Percentiles rank a stretch among this genome's conserved stretches.
phyloP scores from a whole-genome alignment of 2,113 vertebrate species.

The Myotis brandtii region DNA sequence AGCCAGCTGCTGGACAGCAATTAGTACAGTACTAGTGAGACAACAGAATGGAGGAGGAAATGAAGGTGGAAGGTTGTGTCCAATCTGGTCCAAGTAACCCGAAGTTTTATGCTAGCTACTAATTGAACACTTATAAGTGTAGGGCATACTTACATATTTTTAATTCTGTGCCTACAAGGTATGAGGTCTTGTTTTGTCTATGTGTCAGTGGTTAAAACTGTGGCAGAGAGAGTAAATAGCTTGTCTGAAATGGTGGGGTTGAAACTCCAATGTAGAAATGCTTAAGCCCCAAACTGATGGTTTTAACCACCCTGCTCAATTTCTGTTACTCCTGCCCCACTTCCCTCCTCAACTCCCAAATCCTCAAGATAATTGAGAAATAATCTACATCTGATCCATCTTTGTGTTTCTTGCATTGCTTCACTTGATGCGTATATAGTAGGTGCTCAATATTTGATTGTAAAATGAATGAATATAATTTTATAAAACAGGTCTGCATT shows the following conservation, averaged over 20 bases:
- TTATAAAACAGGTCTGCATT: neutral
- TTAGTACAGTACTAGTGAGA: neutral
- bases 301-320: neutral
- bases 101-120: neutral
- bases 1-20: neutral
- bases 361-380: neutral
- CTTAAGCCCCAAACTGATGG: neutral
- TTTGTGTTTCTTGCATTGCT: neutral
- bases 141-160: neutral
- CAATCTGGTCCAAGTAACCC: neutral
- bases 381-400: neutral
- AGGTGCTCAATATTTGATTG: neutral
- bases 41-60: neutral
- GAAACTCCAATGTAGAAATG: neutral
- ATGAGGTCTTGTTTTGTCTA: neutral
- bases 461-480: neutral
- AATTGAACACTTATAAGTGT: neutral
- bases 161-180: neutral
- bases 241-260: neutral
- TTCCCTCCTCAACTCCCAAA: neutral
- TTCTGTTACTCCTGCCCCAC: neutral
- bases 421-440: neutral
- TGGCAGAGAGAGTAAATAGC: neutral
- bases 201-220: neutral
- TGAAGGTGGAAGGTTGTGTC: neutral